Base-by-base conservation (phyloP, 2,797 vertebrate species). In the Crenichthys baileyi region DNA sequence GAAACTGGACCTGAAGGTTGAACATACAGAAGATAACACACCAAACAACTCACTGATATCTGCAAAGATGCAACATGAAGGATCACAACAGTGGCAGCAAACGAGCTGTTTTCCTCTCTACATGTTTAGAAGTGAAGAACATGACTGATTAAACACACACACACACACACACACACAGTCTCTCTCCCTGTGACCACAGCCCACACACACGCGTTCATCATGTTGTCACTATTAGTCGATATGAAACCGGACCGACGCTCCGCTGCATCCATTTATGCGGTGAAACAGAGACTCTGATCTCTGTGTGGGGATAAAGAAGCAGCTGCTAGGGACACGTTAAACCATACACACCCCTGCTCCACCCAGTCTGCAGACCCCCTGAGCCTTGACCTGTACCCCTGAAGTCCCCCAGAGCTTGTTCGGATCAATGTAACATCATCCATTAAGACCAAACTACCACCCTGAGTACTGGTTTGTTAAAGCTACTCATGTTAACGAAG, bases 321-420 rank as follows among this genome's bases (percentile, higher is more conserved):
- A 92, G 81, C 87, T 89, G 91, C 78, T 78, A 24, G 71, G 50
- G 91, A 90, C 48, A 91, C 8, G 82, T 90, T 89, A 93, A 87
- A 89, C 91, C 92, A 24, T 44, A 61, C 56, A 18, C 58, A 5
- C 31, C 5, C 61, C 72, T 39, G 7, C 63, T 36, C 9, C 29
- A 18, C 2, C 24, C 50, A 5, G 4, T 5, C 61, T 31, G 9
- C 53, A 6, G 51, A 53, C 20, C 82, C 86, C 83, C 2, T 0
- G 58, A 72, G 80, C 75, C 78, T 73, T 67, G 84, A 85, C 86
- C 77, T n/a, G 0, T 26, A 0, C 50, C 60, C 76, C 72, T 61
- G 36, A 8, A 39, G 16, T n/a, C 9, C 0, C 77, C n/a, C 72
- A 20, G 31, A 0, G 0, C 63, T 63, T 73, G 76, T 61, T 13